These are phyloP conservation scores for Agrilus biguttatus DNA, from an alignment of 2,888 invertebrate genomes.

Conservation along the genomic window DNA sequence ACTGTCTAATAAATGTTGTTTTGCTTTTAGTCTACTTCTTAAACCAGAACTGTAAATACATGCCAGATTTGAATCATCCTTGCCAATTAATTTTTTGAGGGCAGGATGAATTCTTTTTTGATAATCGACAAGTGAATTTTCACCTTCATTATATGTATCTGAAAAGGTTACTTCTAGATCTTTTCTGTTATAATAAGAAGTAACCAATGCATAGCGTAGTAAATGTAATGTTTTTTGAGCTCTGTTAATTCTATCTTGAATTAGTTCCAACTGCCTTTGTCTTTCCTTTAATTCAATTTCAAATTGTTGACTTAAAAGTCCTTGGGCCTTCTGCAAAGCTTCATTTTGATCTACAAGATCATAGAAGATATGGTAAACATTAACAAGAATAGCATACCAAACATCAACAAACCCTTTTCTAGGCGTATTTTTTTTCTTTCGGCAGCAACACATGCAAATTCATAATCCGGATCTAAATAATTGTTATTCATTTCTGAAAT, in stretches of 20 bases:
- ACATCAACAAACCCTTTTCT: too few species aligned
- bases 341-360: too few species aligned
- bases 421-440: too few species aligned
- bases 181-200: constrained; percentile 44
- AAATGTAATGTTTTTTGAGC: constrained; percentile 43
- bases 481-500: too few species aligned
- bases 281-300: constrained; percentile 50
- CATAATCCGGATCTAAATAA: too few species aligned
- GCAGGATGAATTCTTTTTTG: constrained; percentile 58
- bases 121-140: constrained; percentile 10
- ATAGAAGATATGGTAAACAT: too few species aligned
- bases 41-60: not conserved
- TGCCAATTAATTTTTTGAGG: constrained; percentile 54
- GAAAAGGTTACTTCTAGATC: constrained; percentile 30
- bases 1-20: not conserved
- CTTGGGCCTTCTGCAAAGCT: too few species aligned
- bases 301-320: constrained; percentile 49
- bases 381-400: too few species aligned
- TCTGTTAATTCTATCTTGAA: constrained; percentile 48
- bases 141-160: constrained; percentile 11
- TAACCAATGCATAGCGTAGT: constrained; percentile 42
- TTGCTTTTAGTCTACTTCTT: not conserved
- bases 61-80: constrained; percentile 24
- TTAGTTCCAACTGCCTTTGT: constrained; percentile 54
- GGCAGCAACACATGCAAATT: not conserved